These are phyloP conservation scores for Drosophila algonquin DNA, from an alignment of 2,888 invertebrate species.

Conservation along the genomic window DNA sequence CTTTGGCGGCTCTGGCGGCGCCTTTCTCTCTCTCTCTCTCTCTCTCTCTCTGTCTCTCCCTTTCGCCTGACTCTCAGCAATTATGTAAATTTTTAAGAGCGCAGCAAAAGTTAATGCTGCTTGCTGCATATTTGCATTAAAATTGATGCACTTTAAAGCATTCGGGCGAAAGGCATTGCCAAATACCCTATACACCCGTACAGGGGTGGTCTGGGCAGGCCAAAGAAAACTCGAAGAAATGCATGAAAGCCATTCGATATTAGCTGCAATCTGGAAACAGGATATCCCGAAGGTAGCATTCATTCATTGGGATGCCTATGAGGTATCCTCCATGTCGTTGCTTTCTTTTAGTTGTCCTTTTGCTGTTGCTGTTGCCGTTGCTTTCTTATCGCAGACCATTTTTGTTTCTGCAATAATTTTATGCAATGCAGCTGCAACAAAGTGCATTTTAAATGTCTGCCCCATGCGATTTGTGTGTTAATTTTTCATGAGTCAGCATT, in stretches of 20 bases:
- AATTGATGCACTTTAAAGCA: conserved; percentile 72
- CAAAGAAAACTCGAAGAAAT: neutral
- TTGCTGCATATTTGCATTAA: conserved; percentile 71
- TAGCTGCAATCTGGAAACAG: neutral
- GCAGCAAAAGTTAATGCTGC: conserved; percentile 67
- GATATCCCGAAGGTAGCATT: too few species aligned
- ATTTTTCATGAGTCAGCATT: conserved; percentile 54
- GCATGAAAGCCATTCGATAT: neutral
- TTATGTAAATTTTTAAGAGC: conserved; percentile 71
- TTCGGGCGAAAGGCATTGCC: conserved; percentile 33
- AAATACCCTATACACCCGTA: neutral
- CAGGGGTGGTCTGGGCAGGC: too few species aligned
- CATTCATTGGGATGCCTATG: too few species aligned
- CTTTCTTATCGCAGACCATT: conserved; percentile 41
- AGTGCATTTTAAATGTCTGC: conserved; percentile 70
- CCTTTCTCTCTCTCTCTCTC: neutral
- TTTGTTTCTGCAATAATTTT: conserved; percentile 48
- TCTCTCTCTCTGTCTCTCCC: conserved; percentile 1
- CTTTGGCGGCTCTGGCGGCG: conserved; percentile 11
- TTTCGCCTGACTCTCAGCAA: conserved; percentile 55
- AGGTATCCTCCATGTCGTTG: conserved; percentile 4
- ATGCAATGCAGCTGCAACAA: conserved; percentile 52
- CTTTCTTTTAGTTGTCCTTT: neutral
- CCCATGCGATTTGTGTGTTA: conserved; percentile 56
- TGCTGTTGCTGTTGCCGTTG: neutral